phyloP scores from a whole-genome alignment of 2,113 vertebrate genomes.

The Calypte anna region DNA sequence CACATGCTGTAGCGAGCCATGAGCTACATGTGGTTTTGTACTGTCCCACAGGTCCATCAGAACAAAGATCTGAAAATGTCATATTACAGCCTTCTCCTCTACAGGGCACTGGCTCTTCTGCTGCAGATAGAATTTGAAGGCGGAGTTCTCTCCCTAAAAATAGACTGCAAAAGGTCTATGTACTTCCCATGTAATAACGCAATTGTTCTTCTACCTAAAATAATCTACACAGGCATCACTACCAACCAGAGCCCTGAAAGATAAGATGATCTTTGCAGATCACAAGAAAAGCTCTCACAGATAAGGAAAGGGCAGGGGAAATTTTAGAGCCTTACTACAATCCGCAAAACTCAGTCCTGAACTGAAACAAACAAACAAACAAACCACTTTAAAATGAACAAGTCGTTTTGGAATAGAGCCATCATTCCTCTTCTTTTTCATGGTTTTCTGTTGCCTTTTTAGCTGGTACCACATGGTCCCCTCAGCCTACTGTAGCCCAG shows the following conservation, averaged over 20 bases:
- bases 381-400: neutral
- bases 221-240: neutral
- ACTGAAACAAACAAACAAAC: neutral
- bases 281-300: neutral
- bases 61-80: neutral
- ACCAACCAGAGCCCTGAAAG: neutral
- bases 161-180: neutral
- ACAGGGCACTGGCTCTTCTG: neutral
- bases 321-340: neutral
- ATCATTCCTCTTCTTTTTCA: neutral
- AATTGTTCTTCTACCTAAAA: neutral
- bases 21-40: neutral
- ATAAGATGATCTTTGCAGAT: neutral
- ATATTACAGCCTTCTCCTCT: neutral
- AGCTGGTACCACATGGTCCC: accelerated
- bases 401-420: neutral
- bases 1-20: neutral
- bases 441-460: neutral
- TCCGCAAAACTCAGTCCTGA: neutral
- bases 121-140: neutral
- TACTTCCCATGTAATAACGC: neutral
- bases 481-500: neutral
- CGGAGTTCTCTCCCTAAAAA: neutral
- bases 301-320: conserved; percentile 15
- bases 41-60: neutral